Percentiles rank a stretch among this genome's conserved stretches.
These are phyloP conservation scores for Acrocephalus kingi DNA, from an alignment of 2,113 vertebrate species.

Conservation along the genomic window DNA sequence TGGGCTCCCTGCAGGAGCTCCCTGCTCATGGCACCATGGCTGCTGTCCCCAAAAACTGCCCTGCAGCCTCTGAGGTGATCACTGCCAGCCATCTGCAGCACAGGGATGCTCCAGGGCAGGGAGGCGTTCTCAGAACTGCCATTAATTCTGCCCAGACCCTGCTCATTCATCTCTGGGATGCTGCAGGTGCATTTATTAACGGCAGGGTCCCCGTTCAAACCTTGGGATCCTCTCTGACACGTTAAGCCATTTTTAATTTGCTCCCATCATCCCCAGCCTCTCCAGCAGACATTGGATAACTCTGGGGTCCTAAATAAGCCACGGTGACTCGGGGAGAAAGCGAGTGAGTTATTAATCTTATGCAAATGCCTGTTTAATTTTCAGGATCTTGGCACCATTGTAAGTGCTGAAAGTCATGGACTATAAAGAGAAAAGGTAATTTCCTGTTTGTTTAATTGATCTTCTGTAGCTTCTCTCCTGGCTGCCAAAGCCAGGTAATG, in stretches of 20 bases:
- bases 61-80: not conserved
- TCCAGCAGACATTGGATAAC: slow-evolving; percentile 43
- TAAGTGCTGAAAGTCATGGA: slow-evolving; percentile 31
- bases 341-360: slow-evolving; percentile 33
- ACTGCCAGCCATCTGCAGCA: not conserved
- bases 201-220: slow-evolving; percentile 6
- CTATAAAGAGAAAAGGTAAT: slow-evolving; percentile 48
- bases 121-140: not conserved
- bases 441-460: slow-evolving; percentile 72
- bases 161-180: slow-evolving; percentile 40
- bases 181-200: slow-evolving; percentile 57
- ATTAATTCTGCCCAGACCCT: slow-evolving; percentile 3
- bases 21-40: not conserved
- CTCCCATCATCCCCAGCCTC: slow-evolving; percentile 39
- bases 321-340: slow-evolving; percentile 2
- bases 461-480: slow-evolving; percentile 58
- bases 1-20: not conserved
- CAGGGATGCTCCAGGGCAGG: not conserved
- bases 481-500: slow-evolving; percentile 51
- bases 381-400: not conserved
- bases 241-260: slow-evolving; percentile 72
- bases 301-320: slow-evolving; percentile 36
- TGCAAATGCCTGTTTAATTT: slow-evolving; percentile 52
- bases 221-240: slow-evolving; percentile 62
- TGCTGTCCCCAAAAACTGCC: not conserved